phyloP scores from a whole-genome alignment of 2,888 invertebrate species.

The Plebejus melissa region DNA sequence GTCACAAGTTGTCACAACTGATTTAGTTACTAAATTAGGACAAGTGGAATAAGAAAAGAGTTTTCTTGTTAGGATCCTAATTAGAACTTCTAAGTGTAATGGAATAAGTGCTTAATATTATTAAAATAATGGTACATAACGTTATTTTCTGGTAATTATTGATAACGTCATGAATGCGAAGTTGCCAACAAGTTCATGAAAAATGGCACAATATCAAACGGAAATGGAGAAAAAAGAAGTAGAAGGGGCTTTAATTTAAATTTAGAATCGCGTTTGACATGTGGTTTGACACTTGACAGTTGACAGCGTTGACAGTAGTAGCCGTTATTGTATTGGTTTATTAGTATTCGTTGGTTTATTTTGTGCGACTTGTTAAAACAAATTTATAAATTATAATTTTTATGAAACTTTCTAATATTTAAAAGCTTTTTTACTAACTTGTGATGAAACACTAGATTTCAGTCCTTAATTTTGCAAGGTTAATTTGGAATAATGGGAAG shows the following conservation, averaged over 20 bases:
- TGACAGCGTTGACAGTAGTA: conserved; percentile 42
- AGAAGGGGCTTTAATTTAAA: conserved; percentile 44
- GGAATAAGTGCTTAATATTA: too few relatives aligned
- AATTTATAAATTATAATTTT: conserved; percentile 28
- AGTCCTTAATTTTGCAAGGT: background rate
- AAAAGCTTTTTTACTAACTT: background rate
- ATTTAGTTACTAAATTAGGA: too few relatives aligned
- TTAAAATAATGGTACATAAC: too few relatives aligned
- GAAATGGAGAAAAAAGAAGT: background rate
- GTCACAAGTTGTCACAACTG: too few relatives aligned
- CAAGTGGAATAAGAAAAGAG: too few relatives aligned
- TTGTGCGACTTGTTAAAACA: conserved; percentile 37
- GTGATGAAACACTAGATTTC: conserved; percentile 5
- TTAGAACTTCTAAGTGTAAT: too few relatives aligned
- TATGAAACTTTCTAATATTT: conserved; percentile 23
- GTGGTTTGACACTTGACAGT: too few relatives aligned
- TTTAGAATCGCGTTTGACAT: conserved; percentile 50
- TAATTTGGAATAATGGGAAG: conserved; percentile 56
- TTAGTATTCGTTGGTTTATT: conserved; percentile 43
- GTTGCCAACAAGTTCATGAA: too few relatives aligned
- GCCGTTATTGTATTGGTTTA: conserved; percentile 52
- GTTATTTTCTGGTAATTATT: too few relatives aligned
- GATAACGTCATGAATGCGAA: too few relatives aligned
- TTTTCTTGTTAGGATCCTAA: too few relatives aligned
- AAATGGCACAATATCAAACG: background rate